Evolutionary conservation across 2,113 vertebrate species (phyloP).

Genomic region (Dolichotis patagonum): DNA sequence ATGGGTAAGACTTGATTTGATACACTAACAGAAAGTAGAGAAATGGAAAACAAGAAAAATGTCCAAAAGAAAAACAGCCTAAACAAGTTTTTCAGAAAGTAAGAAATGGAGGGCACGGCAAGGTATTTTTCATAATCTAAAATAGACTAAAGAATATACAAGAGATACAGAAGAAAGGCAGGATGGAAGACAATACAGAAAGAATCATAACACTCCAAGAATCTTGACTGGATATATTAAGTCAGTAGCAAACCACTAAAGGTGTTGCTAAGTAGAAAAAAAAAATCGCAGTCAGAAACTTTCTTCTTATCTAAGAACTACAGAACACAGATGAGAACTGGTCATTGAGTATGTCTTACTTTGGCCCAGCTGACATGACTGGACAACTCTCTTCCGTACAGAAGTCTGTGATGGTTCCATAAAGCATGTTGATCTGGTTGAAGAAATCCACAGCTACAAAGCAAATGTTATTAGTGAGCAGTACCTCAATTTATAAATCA

Average conservation of each 20-base stretch:
- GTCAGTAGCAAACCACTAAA: not conserved
- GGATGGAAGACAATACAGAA: not conserved
- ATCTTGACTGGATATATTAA: not conserved
- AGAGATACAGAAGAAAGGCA: not conserved
- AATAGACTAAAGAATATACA: not conserved
- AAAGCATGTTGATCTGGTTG: conserved; percentile 95
- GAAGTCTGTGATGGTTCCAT: conserved; percentile 93
- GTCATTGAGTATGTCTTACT: conserved; percentile 84
- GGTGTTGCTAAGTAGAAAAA: not conserved
- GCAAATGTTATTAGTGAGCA: not conserved
- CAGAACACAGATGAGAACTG: conserved; percentile 24
- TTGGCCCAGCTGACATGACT: conserved; percentile 93
- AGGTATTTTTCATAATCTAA: not conserved
- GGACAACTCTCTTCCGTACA: conserved; percentile 93
- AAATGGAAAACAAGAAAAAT: conserved; percentile 33
- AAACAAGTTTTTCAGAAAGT: conserved; percentile 16
- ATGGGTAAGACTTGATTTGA: not conserved
- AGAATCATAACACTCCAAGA: not conserved
- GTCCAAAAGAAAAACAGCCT: not conserved
- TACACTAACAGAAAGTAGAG: not conserved
- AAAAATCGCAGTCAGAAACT: not conserved
- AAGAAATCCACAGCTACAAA: conserved; percentile 93
- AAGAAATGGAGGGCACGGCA: not conserved
- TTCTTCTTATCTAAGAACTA: conserved; percentile 27
- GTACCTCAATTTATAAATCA: not conserved